phyloP scores from a whole-genome alignment of 2,113 vertebrate genomes.

The human (Homo sapiens) region DNA sequence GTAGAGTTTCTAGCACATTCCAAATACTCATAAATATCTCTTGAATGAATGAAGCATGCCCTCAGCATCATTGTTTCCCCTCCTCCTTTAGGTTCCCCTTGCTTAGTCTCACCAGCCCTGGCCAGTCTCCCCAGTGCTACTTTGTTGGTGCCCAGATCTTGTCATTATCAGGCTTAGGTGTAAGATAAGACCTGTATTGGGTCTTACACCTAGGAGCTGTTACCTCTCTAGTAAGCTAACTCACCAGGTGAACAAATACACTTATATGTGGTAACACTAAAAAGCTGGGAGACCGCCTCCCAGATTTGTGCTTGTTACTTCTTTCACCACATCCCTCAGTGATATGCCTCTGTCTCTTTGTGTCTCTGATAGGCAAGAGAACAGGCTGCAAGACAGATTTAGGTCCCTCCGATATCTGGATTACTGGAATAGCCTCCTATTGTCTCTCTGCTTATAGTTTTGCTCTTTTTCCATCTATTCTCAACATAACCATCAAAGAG shows the following conservation, averaged over 20 bases:
- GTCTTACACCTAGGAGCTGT: neutral
- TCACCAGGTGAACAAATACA: neutral
- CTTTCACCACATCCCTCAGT: neutral
- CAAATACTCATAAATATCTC: neutral
- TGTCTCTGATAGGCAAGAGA: neutral
- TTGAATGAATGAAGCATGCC: neutral
- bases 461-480: neutral
- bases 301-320: neutral
- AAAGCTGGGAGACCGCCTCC: neutral
- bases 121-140: neutral
- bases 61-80: neutral
- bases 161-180: neutral
- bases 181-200: neutral
- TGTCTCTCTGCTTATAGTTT: neutral
- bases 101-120: neutral
- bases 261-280: neutral
- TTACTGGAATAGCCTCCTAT: neutral
- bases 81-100: neutral
- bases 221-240: neutral
- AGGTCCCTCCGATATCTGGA: neutral
- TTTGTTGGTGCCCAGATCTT: neutral
- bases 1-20: neutral
- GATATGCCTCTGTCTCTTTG: neutral
- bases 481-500: neutral
- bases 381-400: neutral